These are phyloP conservation scores for Halictus ligatus DNA, from an alignment of 2,888 invertebrate genomes.

Conservation along the genomic window DNA sequence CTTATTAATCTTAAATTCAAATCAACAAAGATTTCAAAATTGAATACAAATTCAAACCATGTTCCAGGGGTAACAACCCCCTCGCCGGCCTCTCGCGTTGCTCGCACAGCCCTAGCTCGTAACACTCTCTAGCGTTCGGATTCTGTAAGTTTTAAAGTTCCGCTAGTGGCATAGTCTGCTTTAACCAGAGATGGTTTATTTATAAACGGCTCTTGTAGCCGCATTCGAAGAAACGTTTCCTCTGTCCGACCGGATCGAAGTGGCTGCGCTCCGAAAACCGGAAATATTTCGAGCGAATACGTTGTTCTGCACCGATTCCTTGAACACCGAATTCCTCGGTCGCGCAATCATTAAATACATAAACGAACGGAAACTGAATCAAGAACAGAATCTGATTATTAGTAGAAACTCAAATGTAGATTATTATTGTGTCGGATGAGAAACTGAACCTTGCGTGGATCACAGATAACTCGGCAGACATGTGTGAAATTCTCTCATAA, in stretches of 20 bases:
- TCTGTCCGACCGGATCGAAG: conserved; percentile 22
- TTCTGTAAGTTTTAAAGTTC: conserved; percentile 12
- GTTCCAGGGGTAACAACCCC: too few species aligned
- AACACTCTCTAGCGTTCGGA: background rate
- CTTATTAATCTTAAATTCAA: too few species aligned
- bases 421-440: background rate
- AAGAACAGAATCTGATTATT: background rate
- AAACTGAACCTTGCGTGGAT: background rate
- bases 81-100: too few species aligned
- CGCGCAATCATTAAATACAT: background rate
- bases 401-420: background rate
- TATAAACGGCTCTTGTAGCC: conserved; percentile 53
- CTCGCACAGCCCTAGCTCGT: too few species aligned
- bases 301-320: background rate
- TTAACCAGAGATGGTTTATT: conserved; percentile 56
- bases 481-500: background rate
- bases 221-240: conserved; percentile 52
- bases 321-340: background rate
- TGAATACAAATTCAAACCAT: too few species aligned
- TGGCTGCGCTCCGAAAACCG: conserved; percentile 5
- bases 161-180: conserved; percentile 23
- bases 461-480: background rate
- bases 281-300: background rate
- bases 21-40: too few species aligned
- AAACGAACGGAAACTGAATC: background rate